These are phyloP conservation scores for Nothoprocta pentlandii DNA, from an alignment of 2,113 vertebrate species.

Conservation along the genomic window DNA sequence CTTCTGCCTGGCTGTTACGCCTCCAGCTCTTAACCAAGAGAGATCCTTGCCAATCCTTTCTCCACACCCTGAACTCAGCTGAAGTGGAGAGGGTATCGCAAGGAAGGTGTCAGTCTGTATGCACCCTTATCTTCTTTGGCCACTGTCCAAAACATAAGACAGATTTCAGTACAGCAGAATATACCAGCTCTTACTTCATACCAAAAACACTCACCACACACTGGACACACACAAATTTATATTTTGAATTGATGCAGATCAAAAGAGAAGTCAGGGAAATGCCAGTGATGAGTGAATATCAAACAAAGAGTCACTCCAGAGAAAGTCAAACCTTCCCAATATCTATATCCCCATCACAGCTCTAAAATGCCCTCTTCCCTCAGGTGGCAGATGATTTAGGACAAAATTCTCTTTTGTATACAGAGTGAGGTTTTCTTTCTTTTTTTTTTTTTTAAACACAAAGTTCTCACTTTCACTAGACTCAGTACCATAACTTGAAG, in stretches of 20 bases:
- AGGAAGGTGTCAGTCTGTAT: neutral
- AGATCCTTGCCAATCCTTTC: neutral
- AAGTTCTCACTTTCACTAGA: neutral
- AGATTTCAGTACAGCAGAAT: neutral
- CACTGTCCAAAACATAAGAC: neutral
- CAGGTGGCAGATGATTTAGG: neutral
- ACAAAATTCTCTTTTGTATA: neutral
- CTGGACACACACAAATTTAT: neutral
- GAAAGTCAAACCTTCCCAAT: neutral
- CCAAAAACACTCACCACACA: neutral
- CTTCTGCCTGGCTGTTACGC: neutral
- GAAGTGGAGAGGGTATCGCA: neutral
- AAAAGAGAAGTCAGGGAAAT: neutral
- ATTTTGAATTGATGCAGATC: neutral
- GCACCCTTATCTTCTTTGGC: fast-evolving
- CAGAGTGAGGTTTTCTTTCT: neutral
- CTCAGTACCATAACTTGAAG: neutral
- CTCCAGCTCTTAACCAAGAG: neutral
- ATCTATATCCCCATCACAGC: neutral
- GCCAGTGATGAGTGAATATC: neutral
- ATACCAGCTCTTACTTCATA: neutral
- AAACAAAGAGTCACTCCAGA: neutral
- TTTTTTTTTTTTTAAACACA: fast-evolving
- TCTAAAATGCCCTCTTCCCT: neutral
- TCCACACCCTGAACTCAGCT: neutral